A percentile compares a stretch with the other conserved stretches of the same genome.
These are phyloP conservation scores for Misgurnus mizolepis DNA, from an alignment of 2,113 vertebrate genomes.

Conservation along the genomic window DNA sequence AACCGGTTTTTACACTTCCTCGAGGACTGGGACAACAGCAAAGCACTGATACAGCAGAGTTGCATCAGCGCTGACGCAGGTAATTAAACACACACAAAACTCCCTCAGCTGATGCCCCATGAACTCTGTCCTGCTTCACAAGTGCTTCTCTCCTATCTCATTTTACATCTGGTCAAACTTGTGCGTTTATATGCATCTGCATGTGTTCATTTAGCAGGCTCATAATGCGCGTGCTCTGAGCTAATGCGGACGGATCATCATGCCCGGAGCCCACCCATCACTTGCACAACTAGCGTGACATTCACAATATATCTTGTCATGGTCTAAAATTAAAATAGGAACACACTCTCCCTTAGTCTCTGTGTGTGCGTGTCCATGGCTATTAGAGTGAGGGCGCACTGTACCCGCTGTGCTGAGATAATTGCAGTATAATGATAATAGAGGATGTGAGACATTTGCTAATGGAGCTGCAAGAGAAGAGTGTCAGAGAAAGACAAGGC, in stretches of 20 bases:
- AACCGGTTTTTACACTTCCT: conserved; percentile 26
- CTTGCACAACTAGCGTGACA: neutral
- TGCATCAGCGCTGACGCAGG: conserved; percentile 39
- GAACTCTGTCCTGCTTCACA: conserved; percentile 2
- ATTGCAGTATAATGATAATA: conserved; percentile 36
- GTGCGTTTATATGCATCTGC: conserved; percentile 33
- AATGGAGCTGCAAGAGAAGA: neutral
- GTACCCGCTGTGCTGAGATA: conserved; percentile 8
- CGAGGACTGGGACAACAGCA: conserved; percentile 30
- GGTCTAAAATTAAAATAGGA: conserved; percentile 22
- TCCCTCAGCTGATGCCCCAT: neutral
- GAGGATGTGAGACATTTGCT: conserved; percentile 16
- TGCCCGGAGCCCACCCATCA: neutral
- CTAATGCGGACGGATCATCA: neutral
- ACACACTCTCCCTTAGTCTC: conserved; percentile 14
- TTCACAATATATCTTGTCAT: conserved; percentile 13
- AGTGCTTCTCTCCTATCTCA: neutral
- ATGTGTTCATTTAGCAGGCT: conserved; percentile 24
- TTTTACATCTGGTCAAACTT: conserved; percentile 20
- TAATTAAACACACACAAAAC: conserved; percentile 39
- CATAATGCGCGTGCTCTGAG: conserved; percentile 3
- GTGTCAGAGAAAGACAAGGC: neutral
- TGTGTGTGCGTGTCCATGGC: conserved; percentile 6
- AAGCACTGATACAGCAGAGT: conserved; percentile 46
- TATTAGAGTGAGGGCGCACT: conserved; percentile 9